phyloP scores from a whole-genome alignment of 1,140 invertebrate genomes.

The Pogonognathellus flavescens region DNA sequence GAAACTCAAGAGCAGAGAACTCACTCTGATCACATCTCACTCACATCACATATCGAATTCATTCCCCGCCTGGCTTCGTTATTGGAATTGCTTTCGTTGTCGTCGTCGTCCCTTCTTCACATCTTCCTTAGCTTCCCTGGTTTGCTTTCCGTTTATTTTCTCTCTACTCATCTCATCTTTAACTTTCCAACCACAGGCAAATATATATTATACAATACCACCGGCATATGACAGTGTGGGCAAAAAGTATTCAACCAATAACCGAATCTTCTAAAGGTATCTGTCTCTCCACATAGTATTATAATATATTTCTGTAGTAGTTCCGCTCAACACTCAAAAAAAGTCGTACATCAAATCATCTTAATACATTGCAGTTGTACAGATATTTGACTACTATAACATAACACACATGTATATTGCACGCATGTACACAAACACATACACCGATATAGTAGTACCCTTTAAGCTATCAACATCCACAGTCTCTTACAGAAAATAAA shows the following conservation, averaged over 20 bases:
- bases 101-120: slow-evolving; percentile 28
- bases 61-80: slow-evolving; percentile 46
- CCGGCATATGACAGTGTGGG: neutral
- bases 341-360: neutral
- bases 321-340: neutral
- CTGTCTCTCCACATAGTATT: neutral
- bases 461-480: slow-evolving; percentile 2
- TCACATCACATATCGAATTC: slow-evolving; percentile 48
- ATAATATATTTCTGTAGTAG: neutral
- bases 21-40: slow-evolving; percentile 47
- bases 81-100: slow-evolving; percentile 33
- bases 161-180: slow-evolving; percentile 12
- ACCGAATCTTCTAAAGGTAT: neutral
- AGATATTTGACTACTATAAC: neutral
- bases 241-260: neutral
- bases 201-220: slow-evolving; percentile 7
- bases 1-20: slow-evolving; percentile 10
- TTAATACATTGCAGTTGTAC: neutral
- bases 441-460: no score
- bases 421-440: neutral
- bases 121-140: neutral
- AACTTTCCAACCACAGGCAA: slow-evolving; percentile 23
- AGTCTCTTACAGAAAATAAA: slow-evolving; percentile 24
- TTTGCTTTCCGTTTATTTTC: slow-evolving; percentile 36
- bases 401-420: neutral